Evolutionary conservation across 2,888 invertebrate genomes (phyloP).

Genomic region (Aspidiotus rigidus): DNA sequence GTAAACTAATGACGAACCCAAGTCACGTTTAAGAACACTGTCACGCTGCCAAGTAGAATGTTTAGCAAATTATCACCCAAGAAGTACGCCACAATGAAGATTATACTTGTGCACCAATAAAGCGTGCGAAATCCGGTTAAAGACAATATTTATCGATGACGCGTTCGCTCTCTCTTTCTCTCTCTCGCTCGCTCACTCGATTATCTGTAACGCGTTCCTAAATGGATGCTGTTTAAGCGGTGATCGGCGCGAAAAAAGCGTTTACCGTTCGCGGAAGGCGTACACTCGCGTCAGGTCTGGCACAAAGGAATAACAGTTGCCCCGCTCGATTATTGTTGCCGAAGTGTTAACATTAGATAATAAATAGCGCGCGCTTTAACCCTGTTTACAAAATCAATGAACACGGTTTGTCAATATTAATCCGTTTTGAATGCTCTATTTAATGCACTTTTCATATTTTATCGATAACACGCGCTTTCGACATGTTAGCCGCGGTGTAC

Average conservation of each 20-base stretch:
- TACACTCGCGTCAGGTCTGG: background rate
- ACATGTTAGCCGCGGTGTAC: background rate
- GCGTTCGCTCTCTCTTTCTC: background rate
- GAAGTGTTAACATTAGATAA: constrained; percentile 27
- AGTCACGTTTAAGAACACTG: constrained; percentile 23
- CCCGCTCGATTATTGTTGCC: constrained; percentile 20
- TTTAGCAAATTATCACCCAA: constrained; percentile 30
- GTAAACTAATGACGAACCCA: constrained; percentile 19
- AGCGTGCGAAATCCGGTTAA: constrained; percentile 27
- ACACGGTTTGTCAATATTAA: constrained; percentile 29
- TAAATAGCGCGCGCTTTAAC: constrained; percentile 29
- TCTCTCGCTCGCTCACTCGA: background rate
- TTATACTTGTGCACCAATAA: constrained; percentile 20
- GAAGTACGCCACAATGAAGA: constrained; percentile 30
- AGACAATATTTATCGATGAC: constrained; percentile 29
- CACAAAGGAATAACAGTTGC: background rate
- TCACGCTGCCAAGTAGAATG: constrained; percentile 31
- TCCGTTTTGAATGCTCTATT: constrained; percentile 15
- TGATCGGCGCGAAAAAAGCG: background rate
- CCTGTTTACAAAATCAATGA: constrained; percentile 26
- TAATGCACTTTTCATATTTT: constrained; percentile 32
- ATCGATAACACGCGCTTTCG: constrained; percentile 28
- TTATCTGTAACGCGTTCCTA: constrained; percentile 26
- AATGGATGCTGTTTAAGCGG: constrained; percentile 18
- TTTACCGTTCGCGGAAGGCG: background rate